A percentile compares a stretch with the other conserved stretches of the same genome.
These are phyloP conservation scores for Limnephilus rhombicus DNA, from an alignment of 2,888 invertebrate genomes.

Conservation along the genomic window DNA sequence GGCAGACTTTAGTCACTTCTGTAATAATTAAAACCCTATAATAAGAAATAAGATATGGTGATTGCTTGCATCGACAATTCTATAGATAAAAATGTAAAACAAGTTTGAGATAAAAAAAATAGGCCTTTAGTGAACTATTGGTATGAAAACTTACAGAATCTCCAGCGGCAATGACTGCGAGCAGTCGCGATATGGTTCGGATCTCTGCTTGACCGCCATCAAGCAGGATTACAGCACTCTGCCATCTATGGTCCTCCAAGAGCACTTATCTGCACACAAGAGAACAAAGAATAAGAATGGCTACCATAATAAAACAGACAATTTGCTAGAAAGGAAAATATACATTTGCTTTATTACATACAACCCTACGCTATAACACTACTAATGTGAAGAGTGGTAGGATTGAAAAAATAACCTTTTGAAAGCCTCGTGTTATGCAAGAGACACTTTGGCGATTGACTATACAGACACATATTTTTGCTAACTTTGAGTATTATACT, in stretches of 20 bases:
- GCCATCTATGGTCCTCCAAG: slow-evolving; percentile 53
- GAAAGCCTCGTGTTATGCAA: too few species aligned
- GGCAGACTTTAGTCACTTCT: too few species aligned
- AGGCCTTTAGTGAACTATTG: too few species aligned
- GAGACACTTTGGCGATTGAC: too few species aligned
- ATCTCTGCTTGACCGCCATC: slow-evolving; percentile 66
- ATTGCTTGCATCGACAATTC: not conserved
- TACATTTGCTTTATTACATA: not conserved
- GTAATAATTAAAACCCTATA: too few species aligned
- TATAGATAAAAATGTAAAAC: not conserved
- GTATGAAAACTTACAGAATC: slow-evolving; percentile 74
- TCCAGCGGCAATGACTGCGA: slow-evolving; percentile 77
- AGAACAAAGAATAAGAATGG: slow-evolving; percentile 5
- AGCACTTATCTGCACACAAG: slow-evolving; percentile 49
- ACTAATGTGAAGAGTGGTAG: too few species aligned
- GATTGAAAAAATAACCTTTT: too few species aligned
- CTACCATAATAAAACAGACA: not conserved
- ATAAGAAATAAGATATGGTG: too few species aligned
- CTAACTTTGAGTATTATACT: too few species aligned
- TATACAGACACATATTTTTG: too few species aligned
- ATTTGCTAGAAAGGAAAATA: not conserved
- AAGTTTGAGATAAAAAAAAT: not conserved
- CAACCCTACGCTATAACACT: too few species aligned
- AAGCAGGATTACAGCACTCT: slow-evolving; percentile 44
- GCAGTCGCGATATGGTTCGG: slow-evolving; percentile 75